Conservation (phyloP, 2,888 invertebrate species). For the Schizaphis graminum region DNA sequence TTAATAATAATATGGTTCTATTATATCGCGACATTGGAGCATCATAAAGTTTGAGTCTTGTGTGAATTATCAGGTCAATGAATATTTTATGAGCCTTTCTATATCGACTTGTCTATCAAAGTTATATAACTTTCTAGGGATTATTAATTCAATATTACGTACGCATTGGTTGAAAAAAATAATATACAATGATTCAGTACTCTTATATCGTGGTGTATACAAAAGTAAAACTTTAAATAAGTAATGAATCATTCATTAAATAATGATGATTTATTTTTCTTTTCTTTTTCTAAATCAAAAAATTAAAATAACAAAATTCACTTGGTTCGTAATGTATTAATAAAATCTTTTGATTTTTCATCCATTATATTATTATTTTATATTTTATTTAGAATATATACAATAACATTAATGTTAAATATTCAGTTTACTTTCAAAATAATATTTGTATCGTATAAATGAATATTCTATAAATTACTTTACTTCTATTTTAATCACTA, state of each 20-base stretch:
- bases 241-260: neutral
- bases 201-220: neutral
- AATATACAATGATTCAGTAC: neutral
- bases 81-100: conserved; percentile 21
- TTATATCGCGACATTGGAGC: neutral
- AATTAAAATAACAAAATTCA: neutral
- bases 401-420: neutral
- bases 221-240: neutral
- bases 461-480: neutral
- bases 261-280: too few species aligned
- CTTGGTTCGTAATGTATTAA: neutral
- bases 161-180: neutral
- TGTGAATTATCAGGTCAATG: conserved; percentile 25
- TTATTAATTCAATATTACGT: conserved; percentile 1
- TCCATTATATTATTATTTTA: neutral
- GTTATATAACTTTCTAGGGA: neutral
- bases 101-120: conserved; percentile 1
- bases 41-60: neutral
- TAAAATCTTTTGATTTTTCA: neutral
- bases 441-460: neutral
- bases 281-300: neutral
- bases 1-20: conserved; percentile 48
- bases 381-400: neutral
- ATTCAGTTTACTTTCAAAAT: neutral
- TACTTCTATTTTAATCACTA: neutral